Evolutionary conservation across 2,113 vertebrate species (phyloP), one percentile per base, ranked within the genome.

Genomic region (Pipa parva): DNA sequence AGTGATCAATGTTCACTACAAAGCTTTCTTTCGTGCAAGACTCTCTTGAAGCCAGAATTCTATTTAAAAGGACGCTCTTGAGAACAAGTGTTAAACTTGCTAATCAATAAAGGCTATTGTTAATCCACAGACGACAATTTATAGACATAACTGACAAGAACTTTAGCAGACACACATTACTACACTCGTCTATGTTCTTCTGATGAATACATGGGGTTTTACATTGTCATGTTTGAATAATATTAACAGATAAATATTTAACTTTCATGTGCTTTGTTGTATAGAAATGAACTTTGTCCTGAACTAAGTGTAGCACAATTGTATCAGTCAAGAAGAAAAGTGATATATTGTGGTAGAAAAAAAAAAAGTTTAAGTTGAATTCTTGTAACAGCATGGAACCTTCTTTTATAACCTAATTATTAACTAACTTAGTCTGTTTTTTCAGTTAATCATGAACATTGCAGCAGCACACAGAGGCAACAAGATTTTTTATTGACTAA

Each of bases 121-220:
- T 56, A 29, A 46, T n/a, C 15, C 17, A 55, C 5, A 64, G 51
- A 55, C 39, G 28, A 56, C n/a, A 55, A 46, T 46, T 46, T 46
- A 45, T 56, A 31, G 37, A 37, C 26, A 21, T 56, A 39, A 39
- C 62, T 39, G 24, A 65, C 31, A 29, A 25, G 36, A n/a, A 65
- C 7, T 49, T 49, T 49, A 24, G 15, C 10, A 31, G 12, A 6
- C 49, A 22, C 10, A 56, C 18, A 37, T 7, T 4, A 17, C 26
- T 56, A 22, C 46, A 18, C 24, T 29, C 17, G 37, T 49, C 33
- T 15, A 24, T 17, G 15, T 26, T 36, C 22, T 27, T 25, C 24
- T 18, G 26, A 55, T 21, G 12, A 7, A 54, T 26, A 39, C 5
- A 4, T 54, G 26, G 48, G 25, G 33, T 39, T 20, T 21, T 26